phyloP scores from a whole-genome alignment of 2,797 vertebrate genomes.

The Neopelma chrysocephalum region DNA sequence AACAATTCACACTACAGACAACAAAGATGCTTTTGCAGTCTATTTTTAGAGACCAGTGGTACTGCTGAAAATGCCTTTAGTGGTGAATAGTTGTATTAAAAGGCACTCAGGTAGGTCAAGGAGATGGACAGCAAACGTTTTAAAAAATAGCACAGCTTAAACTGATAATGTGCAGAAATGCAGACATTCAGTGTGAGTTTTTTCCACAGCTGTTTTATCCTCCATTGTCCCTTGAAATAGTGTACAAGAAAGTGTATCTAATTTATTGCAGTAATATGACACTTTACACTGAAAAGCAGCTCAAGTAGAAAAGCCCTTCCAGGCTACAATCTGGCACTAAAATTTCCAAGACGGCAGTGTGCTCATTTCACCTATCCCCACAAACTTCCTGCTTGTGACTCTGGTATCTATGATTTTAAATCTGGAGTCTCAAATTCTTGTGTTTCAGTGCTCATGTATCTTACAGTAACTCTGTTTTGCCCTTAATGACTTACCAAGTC shows the following conservation, averaged over 20 bases:
- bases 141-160: background rate
- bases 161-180: background rate
- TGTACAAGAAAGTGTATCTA: background rate
- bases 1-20: background rate
- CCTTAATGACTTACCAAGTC: background rate
- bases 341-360: background rate
- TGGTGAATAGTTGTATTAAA: background rate
- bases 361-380: background rate
- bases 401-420: background rate
- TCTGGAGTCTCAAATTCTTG: background rate
- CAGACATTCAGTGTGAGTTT: background rate
- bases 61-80: background rate
- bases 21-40: background rate
- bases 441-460: background rate
- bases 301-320: background rate
- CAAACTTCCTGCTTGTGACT: background rate
- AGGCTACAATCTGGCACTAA: background rate
- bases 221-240: background rate
- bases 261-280: background rate
- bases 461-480: background rate
- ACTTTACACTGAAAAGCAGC: background rate
- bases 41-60: slow-evolving; percentile 28
- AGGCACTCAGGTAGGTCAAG: background rate
- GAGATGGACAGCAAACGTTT: background rate
- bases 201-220: background rate